Evolutionary conservation across 2,113 vertebrate species (phyloP), one percentile per base, ranked within the genome.

Genomic region (Electrona antarctica): DNA sequence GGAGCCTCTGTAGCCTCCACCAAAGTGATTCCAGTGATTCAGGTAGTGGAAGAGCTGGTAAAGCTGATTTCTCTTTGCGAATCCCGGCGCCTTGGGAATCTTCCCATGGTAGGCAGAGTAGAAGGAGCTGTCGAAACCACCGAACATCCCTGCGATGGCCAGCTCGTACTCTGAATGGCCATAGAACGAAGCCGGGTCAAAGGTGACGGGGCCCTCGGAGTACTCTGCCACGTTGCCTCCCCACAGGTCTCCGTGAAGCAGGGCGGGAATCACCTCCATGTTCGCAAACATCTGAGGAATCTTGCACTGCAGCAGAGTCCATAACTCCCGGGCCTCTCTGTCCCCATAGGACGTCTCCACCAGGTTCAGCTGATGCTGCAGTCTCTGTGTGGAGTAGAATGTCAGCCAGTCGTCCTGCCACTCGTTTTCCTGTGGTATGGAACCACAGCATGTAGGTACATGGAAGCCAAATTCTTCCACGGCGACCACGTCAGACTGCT

Each of bases 11-110:
- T 97, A 99, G 8, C 93, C 91, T 0, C 80, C 91, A 7, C 96
- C 97, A 73, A 99, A 99, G 90, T 99, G 97, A 81, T 98, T 99
- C 97, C 96, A 98, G 89, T 98, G 96, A 88, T 99, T 99, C 60
- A 98, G 83, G 69, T 97, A 97, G 83, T 98, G 95, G 61, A 97
- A 97, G 14, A 99, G 95, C 87, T 97, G 95, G 82, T 98, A 98
- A 57, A 98, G 92, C 72, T 96, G 90, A 73, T 91, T 95, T 54
- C 97, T 92, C 70, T 88, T 86, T 57, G 92, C 95, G 76, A 97
- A 98, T 7, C 97, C 96, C 0, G 93, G 88, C 1, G 93, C 93
- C 89, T 95, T 93, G 62, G 96, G 95, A 79, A 98, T 92, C 89
- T 95, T 96, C 48, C 82, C 92, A 75, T 98, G 93, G 88, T 98